phyloP scores from a whole-genome alignment of 1,140 invertebrate species.

The Luehdorfia chinensis region DNA sequence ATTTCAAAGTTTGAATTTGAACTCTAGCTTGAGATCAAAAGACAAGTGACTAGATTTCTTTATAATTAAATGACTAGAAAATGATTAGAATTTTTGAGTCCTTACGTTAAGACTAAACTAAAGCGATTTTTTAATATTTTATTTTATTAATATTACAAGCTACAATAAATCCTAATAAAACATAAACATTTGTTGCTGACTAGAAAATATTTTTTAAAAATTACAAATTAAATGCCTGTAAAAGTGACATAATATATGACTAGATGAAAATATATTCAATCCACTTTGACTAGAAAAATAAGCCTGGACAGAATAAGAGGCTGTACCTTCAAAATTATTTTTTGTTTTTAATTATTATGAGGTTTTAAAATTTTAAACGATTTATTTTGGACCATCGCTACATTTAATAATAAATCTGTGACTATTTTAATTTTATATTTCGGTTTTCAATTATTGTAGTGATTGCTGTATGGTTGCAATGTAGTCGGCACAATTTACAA shows the following conservation, averaged over 20 bases:
- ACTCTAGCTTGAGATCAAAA: constrained; percentile 9
- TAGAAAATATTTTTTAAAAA: neutral
- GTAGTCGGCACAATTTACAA: neutral
- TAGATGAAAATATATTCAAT: neutral
- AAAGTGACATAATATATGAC: neutral
- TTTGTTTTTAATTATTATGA: constrained; percentile 1
- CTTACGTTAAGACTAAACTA: neutral
- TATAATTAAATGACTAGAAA: constrained; percentile 14
- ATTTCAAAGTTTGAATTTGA: no score
- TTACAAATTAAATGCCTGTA: neutral
- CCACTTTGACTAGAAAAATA: no score
- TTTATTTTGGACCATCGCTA: no score
- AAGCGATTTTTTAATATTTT: neutral
- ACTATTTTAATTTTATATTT: no score
- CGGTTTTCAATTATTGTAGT: no score
- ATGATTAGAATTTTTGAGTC: neutral
- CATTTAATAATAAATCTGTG: no score
- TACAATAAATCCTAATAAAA: neutral
- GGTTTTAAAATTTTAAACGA: no score
- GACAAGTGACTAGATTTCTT: constrained; percentile 9
- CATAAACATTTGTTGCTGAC: constrained; percentile 4
- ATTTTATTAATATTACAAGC: no score
- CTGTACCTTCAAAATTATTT: no score
- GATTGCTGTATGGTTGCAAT: no score
- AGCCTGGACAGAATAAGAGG: no score